These are phyloP conservation scores for Lasiommata megera DNA, from an alignment of 2,888 invertebrate genomes.

Conservation along the genomic window DNA sequence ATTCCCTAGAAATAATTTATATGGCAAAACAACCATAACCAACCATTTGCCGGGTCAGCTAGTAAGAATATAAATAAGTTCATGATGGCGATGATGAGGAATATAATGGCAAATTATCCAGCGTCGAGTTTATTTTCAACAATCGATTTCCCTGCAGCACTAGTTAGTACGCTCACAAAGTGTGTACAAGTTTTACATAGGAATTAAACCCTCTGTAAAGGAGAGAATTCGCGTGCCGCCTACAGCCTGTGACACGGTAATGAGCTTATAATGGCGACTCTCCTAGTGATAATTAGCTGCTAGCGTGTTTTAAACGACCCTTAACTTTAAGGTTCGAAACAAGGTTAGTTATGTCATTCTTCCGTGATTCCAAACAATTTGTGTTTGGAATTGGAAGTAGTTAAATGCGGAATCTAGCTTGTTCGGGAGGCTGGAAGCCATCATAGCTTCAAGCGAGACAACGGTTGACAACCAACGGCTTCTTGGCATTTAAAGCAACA, in stretches of 20 bases:
- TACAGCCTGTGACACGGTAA: slow-evolving; percentile 29
- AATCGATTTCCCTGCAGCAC: neutral
- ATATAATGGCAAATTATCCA: no score
- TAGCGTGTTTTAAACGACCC: slow-evolving; percentile 5
- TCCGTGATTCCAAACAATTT: neutral
- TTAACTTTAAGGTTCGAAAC: neutral
- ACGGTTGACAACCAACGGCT: no score
- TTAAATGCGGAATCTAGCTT: neutral
- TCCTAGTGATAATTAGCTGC: slow-evolving; percentile 20
- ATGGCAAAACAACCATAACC: no score
- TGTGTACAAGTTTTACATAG: neutral
- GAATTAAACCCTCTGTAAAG: slow-evolving; percentile 11
- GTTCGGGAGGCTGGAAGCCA: neutral
- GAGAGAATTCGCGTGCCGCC: slow-evolving; percentile 21
- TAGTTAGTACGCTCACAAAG: neutral
- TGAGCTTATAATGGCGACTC: slow-evolving; percentile 26
- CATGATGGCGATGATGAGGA: no score
- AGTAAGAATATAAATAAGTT: no score
- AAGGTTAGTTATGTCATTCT: neutral
- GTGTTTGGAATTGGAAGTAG: neutral
- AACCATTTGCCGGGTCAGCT: no score
- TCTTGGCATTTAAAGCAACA: no score
- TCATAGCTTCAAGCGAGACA: no score
- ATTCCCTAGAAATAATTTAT: no score
- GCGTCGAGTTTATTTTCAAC: no score